These are phyloP conservation scores for Drosophila mercatorum DNA, from an alignment of 2,888 invertebrate species.

Conservation along the genomic window DNA sequence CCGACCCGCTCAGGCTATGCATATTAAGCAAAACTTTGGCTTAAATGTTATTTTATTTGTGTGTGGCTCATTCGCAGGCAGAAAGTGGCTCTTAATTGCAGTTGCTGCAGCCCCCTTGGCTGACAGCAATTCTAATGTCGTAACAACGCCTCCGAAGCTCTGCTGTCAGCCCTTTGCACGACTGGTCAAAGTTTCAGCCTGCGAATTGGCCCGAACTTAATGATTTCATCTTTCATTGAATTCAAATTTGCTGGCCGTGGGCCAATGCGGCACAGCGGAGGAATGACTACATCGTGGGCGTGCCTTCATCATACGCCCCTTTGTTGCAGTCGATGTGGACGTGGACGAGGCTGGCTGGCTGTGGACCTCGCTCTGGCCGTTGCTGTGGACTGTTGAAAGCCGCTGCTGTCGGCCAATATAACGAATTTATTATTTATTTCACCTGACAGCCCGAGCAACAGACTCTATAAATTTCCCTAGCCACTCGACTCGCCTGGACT, in stretches of 20 bases:
- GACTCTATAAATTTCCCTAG: slow-evolving; percentile 83
- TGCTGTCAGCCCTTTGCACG: slow-evolving; percentile 40
- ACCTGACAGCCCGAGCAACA: slow-evolving; percentile 84
- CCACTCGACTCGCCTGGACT: slow-evolving; percentile 49
- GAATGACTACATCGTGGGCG: slow-evolving; percentile 61
- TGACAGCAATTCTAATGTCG: slow-evolving; percentile 30
- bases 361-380: slow-evolving; percentile 11
- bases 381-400: slow-evolving; percentile 60
- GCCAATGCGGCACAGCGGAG: slow-evolving; percentile 28
- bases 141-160: slow-evolving; percentile 37
- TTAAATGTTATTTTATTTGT: slow-evolving; percentile 5
- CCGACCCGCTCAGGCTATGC: background rate
- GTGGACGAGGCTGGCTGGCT: background rate
- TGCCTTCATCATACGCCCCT: slow-evolving; percentile 69
- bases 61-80: background rate
- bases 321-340: slow-evolving; percentile 31
- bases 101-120: background rate
- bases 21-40: background rate
- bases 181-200: slow-evolving; percentile 37
- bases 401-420: slow-evolving; percentile 70
- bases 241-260: slow-evolving; percentile 72
- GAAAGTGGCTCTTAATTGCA: slow-evolving; percentile 12
- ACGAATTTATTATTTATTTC: slow-evolving; percentile 85
- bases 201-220: slow-evolving; percentile 75
- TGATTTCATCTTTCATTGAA: slow-evolving; percentile 83